These are phyloP conservation scores for Acleris cristana DNA, from an alignment of 2,888 invertebrate species.

Conservation along the genomic window DNA sequence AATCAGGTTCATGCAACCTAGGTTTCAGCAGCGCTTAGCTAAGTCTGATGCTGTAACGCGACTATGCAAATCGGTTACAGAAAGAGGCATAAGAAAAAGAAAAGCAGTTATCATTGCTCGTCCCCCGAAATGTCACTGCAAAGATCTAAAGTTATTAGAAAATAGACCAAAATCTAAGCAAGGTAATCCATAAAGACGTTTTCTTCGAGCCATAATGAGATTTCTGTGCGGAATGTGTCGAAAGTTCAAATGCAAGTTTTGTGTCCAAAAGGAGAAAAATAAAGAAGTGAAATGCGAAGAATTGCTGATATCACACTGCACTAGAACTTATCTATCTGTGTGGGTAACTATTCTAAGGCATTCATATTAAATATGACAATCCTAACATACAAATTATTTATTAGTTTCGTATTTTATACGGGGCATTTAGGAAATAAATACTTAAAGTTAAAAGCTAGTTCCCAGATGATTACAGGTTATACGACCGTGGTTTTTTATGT, in stretches of 20 bases:
- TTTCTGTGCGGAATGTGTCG: constrained; percentile 49
- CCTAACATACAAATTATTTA: no score
- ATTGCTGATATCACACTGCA: constrained; percentile 48
- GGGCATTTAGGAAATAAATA: no score
- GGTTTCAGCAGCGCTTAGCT: constrained; percentile 61
- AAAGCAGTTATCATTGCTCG: constrained; percentile 56
- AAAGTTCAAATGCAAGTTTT: constrained; percentile 50
- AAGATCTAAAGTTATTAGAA: constrained; percentile 49
- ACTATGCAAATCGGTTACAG: constrained; percentile 60
- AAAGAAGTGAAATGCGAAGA: constrained; percentile 41
- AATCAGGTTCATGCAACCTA: no score
- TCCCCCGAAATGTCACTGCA: constrained; percentile 70
- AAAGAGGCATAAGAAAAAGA: constrained; percentile 50
- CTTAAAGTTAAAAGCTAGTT: no score
- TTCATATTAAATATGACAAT: no score
- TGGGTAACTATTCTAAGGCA: constrained; percentile 58
- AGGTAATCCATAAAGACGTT: constrained; percentile 49
- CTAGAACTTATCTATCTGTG: constrained; percentile 62
- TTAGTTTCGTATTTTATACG: no score
- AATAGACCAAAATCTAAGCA: constrained; percentile 44
- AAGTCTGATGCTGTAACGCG: constrained; percentile 57
- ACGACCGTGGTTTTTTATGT: no score
- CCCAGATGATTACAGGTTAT: no score
- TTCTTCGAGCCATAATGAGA: constrained; percentile 43
- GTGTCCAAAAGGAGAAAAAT: constrained; percentile 42